These are phyloP conservation scores for Sarcophaga bullata DNA, from an alignment of 1,140 invertebrate species.

Conservation along the genomic window DNA sequence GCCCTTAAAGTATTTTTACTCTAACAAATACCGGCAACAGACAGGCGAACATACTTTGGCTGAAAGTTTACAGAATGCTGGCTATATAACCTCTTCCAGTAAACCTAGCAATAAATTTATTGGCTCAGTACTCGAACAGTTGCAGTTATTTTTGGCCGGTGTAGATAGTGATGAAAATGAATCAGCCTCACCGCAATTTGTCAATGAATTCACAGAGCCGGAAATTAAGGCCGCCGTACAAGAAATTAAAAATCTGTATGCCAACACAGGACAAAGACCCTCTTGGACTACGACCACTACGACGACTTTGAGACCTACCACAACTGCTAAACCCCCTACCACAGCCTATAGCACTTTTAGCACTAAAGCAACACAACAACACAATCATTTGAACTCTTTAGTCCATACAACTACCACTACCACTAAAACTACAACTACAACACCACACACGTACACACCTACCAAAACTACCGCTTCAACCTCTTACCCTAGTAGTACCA, in stretches of 20 bases:
- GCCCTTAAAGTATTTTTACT: slow-evolving; percentile 55
- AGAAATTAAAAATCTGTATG: slow-evolving; percentile 52
- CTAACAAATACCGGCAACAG: slow-evolving; percentile 60
- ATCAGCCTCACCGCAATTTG: slow-evolving; percentile 59
- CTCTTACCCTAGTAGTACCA: slow-evolving; percentile 18
- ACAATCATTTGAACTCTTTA: neutral
- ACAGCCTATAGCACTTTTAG: slow-evolving; percentile 48
- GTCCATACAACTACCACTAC: slow-evolving; percentile 41
- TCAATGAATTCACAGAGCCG: slow-evolving; percentile 50
- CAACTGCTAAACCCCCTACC: slow-evolving; percentile 40
- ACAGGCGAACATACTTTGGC: slow-evolving; percentile 56
- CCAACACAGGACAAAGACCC: neutral
- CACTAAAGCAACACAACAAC: slow-evolving; percentile 51
- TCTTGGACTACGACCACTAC: slow-evolving; percentile 41
- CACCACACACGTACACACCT: slow-evolving; percentile 56
- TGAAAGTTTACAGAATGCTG: slow-evolving; percentile 60
- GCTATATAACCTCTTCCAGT: slow-evolving; percentile 51
- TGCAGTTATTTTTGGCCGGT: slow-evolving; percentile 55
- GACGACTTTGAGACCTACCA: slow-evolving; percentile 26
- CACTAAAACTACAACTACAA: neutral
- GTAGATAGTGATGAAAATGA: slow-evolving; percentile 58
- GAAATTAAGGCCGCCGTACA: slow-evolving; percentile 54
- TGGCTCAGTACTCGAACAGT: slow-evolving; percentile 55
- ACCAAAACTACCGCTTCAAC: slow-evolving; percentile 53
- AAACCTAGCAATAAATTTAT: slow-evolving; percentile 46